phyloP scores from a whole-genome alignment of 2,888 invertebrate genomes.

The Nudaria mundana region DNA sequence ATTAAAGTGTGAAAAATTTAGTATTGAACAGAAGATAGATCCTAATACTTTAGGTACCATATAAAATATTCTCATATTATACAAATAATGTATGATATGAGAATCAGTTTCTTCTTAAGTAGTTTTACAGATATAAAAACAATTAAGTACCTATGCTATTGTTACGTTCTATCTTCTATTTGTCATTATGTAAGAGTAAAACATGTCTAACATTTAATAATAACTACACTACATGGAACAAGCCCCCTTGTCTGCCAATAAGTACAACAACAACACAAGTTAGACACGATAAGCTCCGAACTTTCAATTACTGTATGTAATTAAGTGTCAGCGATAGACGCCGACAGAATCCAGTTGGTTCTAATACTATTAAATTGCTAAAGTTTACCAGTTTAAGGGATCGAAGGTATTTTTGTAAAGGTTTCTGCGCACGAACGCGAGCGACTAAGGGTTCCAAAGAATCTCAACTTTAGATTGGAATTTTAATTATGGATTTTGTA shows the following conservation, averaged over 20 bases:
- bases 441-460: slow-evolving; percentile 22
- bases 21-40: no score
- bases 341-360: slow-evolving; percentile 40
- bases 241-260: slow-evolving; percentile 12
- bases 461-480: slow-evolving; percentile 36
- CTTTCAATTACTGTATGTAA: slow-evolving; percentile 72
- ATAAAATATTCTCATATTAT: no score
- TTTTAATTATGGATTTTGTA: slow-evolving; percentile 32
- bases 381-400: slow-evolving; percentile 60
- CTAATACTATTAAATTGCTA: slow-evolving; percentile 65
- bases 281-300: slow-evolving; percentile 53
- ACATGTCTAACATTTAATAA: slow-evolving; percentile 19
- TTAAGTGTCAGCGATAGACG: slow-evolving; percentile 61
- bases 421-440: slow-evolving; percentile 27
- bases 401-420: slow-evolving; percentile 60
- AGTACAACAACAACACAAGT: slow-evolving; percentile 28
- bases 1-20: no score
- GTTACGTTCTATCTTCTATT: no score
- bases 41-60: no score
- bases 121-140: no score
- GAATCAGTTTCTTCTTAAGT: no score
- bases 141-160: no score
- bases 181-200: no score
- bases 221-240: slow-evolving; percentile 16
- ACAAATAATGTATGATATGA: no score